Evolutionary conservation across 2,797 vertebrate species (phyloP).

Genomic region (Nasua narica): DNA sequence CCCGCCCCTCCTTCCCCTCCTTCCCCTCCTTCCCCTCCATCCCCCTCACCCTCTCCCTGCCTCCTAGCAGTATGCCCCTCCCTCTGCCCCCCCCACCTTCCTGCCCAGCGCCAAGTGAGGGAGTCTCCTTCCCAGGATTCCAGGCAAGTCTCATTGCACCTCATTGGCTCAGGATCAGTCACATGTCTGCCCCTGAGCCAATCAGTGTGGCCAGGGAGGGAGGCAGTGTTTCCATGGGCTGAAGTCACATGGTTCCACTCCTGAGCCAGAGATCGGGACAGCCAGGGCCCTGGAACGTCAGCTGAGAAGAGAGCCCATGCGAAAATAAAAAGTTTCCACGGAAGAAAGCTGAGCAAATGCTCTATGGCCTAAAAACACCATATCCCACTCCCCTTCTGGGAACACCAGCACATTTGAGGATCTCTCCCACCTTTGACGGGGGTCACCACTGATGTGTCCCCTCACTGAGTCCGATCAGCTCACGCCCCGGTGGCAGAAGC

Average conservation of each 20-base stretch:
- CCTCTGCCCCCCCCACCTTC: background rate
- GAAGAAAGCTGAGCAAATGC: background rate
- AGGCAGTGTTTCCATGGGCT: background rate
- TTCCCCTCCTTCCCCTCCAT: background rate
- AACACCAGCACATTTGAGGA: too few relatives aligned
- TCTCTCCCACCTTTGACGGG: background rate
- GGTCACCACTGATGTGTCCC: fast-evolving
- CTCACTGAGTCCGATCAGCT: background rate
- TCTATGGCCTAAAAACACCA: too few relatives aligned
- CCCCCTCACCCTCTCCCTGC: background rate
- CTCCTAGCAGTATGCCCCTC: background rate
- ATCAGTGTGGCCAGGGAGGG: background rate
- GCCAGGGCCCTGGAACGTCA: fast-evolving
- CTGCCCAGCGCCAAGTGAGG: background rate
- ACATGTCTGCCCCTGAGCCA: background rate
- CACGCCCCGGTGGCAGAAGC: background rate
- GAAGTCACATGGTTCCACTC: background rate
- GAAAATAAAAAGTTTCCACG: background rate
- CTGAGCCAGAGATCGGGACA: background rate
- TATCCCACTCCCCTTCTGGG: background rate
- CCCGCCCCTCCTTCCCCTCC: background rate
- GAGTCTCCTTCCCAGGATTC: background rate
- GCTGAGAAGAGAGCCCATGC: background rate
- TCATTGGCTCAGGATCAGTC: background rate
- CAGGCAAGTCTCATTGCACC: background rate